Evolutionary conservation across 2,888 invertebrate species (phyloP), one percentile per base, ranked within the genome.

Genomic region (Microchrysa polita): DNA sequence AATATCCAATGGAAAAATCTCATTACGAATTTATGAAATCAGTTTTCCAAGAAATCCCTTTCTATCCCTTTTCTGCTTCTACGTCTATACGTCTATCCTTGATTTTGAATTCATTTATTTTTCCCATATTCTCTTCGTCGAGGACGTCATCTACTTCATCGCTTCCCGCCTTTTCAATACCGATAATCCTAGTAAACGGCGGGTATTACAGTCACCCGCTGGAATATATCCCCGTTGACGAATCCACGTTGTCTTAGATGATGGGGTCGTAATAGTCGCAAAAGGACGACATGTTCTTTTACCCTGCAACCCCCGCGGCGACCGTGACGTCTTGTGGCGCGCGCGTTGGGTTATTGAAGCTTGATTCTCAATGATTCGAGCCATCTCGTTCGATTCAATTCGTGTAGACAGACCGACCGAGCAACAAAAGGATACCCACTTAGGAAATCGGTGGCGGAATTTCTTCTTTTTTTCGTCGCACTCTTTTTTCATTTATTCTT

Each of bases 1-100:
- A 72, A 67, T 42, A 42, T 72, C 53, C 71, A 42, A 72, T 61
- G 73, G 59, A 61, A 67, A 74, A 74, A 72, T 75, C 72, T 72
- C 75, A 75, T 75, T 75, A 75, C 59, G 61, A 60, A 75, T 74
- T 75, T 74, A 74, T 74, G 61, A 74, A 75, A 74, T 75, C 73
- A 75, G 73, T 75, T 75, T 73, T 55, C 27, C 40, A 63, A 48
- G 67, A 52, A 53, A 59, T 57, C 59, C 53, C n/a, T 55, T 55
- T 20, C 60, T 34, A 22, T 72, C 61, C 14, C 52, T 16, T 27
- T 23, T 65, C 65, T 57, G 7, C 20, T n/a, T 18, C 40, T 63
- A 27, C n/a, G n/a, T n/a, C n/a, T 65, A 22, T 59, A 40, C 53
- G 42, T 73, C 59, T 42, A 9, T 67, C 48, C 53, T 20, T 34